Evolutionary conservation across 1,140 invertebrate species (phyloP).

Genomic region (Telenomus remus): DNA sequence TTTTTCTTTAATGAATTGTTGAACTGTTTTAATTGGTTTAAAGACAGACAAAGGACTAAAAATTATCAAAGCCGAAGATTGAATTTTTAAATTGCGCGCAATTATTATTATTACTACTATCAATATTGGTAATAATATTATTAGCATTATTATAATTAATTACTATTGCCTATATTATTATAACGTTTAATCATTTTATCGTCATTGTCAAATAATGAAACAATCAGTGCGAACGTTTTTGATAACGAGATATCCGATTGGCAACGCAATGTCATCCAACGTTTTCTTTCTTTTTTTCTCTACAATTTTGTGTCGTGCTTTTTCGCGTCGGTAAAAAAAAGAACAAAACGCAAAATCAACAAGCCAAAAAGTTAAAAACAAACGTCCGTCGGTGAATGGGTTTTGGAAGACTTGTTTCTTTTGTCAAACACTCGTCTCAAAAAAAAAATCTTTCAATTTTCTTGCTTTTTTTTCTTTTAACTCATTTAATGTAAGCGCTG

Average conservation of each 20-base stretch:
- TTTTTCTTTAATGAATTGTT: too few species aligned
- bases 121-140: constrained; percentile 71
- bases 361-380: too few species aligned
- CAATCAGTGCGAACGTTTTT: neutral
- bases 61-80: neutral
- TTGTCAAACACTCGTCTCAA: constrained; percentile 1
- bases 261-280: constrained; percentile 6
- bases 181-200: constrained; percentile 74
- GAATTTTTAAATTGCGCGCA: constrained; percentile 33
- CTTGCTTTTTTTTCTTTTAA: constrained; percentile 49
- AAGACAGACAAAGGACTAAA: constrained; percentile 27
- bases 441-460: constrained; percentile 20
- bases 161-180: constrained; percentile 67
- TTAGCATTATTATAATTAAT: constrained; percentile 69
- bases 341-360: neutral
- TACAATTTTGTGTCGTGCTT: constrained; percentile 11
- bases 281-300: neutral
- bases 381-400: constrained; percentile 13
- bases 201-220: constrained; percentile 67
- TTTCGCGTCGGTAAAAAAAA: too few species aligned
- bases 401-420: constrained; percentile 10
- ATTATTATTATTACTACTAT: constrained; percentile 69
- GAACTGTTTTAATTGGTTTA: constrained; percentile 33
- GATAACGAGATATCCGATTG: constrained; percentile 11
- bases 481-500: constrained; percentile 49